Conservation (phyloP, 2,888 invertebrate species). For the Ophion ventricosus region DNA sequence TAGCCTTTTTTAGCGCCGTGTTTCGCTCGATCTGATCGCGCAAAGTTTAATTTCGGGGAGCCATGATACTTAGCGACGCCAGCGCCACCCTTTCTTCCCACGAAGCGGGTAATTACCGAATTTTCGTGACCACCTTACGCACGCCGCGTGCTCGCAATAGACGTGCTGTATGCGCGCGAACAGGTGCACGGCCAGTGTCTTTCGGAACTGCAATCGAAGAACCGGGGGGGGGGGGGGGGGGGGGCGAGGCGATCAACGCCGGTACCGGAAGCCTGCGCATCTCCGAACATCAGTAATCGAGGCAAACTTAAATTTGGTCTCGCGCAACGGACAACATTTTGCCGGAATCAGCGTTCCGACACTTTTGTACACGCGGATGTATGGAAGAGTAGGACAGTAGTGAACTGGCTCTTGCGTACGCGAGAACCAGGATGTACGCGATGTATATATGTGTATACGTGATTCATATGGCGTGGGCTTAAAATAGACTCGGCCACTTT, state of each 20-base stretch:
- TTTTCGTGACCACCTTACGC: neutral
- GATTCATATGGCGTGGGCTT: slow-evolving; percentile 44
- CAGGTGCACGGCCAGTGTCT: neutral
- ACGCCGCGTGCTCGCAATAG: neutral
- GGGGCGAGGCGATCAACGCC: neutral
- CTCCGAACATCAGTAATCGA: neutral
- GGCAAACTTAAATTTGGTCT: neutral
- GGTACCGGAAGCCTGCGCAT: neutral
- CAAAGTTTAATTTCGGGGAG: slow-evolving; percentile 7
- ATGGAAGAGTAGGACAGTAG: neutral
- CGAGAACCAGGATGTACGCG: neutral
- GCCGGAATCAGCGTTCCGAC: neutral
- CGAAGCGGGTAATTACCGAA: neutral
- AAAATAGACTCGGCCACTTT: slow-evolving; percentile 49
- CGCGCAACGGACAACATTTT: neutral
- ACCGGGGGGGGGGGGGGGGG: neutral
- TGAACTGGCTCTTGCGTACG: neutral
- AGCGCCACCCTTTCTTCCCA: slow-evolving; percentile 4
- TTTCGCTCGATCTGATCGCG: neutral
- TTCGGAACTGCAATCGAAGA: neutral
- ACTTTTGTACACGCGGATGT: neutral
- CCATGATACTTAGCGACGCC: slow-evolving; percentile 11
- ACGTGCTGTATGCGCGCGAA: neutral
- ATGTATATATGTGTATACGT: slow-evolving; percentile 1
- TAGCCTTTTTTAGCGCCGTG: neutral